Evolutionary conservation across 2,797 vertebrate species (phyloP), one percentile per base, ranked within the genome.

Genomic region (Phataginus tetradactyla): DNA sequence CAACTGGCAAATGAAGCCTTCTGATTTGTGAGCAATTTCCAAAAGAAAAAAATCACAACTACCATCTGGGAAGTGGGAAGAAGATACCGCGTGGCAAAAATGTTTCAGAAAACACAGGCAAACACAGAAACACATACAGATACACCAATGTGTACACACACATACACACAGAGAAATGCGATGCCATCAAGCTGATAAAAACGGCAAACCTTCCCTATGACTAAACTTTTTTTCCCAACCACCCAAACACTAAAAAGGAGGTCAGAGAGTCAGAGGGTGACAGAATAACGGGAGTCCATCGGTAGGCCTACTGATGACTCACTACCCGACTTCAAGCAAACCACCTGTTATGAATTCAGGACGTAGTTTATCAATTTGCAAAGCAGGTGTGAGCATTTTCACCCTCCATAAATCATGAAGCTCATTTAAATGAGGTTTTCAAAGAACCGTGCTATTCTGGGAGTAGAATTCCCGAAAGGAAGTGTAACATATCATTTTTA

Each of bases 21-120:
- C 51, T 93, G 97, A 98, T 98, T 97, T 98, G 96, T 96, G 97
- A 98, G 98, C 97, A 98, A 97, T 97, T 98, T 98, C 97, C 98
- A 97, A 98, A 98, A 97, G 97, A 97, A 98, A 98, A 97, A 0
- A 97, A 97, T 97, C 49, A 71, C 94, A 98, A 97, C 88, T 97
- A 97, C 98, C 98, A 98, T 98, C 98, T 98, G 98, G 98, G 97
- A 98, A 98, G 98, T 98, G 98, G 98, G 98, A 98, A 98, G 98
- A 98, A 98, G 97, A 98, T 94, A 97, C 97, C 97, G 98, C 97
- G 98, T 98, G 97, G 98, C 97, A 98, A 98, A 98, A 98, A 97
- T 57, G 85, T 98, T 98, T 98, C 98, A 98, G 97, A 98, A 98
- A 98, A 98, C 98, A 98, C 96, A 97, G 68, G 97, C 96, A 97